Evolutionary conservation across 1,140 invertebrate species (phyloP), one percentile per base, ranked within the genome.

Genomic region (Drosophila sucinea): DNA sequence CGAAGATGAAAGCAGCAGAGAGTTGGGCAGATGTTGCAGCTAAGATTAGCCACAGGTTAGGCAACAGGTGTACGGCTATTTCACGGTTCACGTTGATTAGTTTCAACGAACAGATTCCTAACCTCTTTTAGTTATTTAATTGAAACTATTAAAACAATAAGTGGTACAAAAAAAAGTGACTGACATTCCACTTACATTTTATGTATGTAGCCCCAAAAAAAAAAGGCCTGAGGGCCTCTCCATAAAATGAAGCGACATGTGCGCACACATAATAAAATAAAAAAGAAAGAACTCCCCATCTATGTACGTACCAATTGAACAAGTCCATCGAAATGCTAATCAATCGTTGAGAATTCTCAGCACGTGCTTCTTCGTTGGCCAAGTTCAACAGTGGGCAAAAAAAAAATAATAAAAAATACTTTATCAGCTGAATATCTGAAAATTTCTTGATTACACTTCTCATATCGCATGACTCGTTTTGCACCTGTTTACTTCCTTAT

Each of bases 291-390:
- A 67, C 73, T 61, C 60, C 61, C 67, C 56, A 51, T 27, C 25
- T 27, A 47, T 11, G 47, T 54, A 60, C 10, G 35, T 38, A 11
- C 35, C 35, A 38, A n/a, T 3, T 55, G 62, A 73, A 80, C 69
- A 86, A 79, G 70, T 68, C 78, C 71, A 51, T 61, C 10, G 51
- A 70, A 79, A 89, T 87, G 77, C 73, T 69, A 89, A 87, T 87
- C 62, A 70, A 11, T 77, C 83, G 83, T 87, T 87, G 65, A 77
- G 74, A 80, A 89, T 89, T 75, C 77, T 10, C 77, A 77, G 63
- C 83, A 87, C 84, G 83, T 80, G 83, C 73, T 64, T 44, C 58
- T 70, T 79, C 72, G 55, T 66, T 61, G 80, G 41, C 38, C 60
- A 72, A 66, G 55, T 40, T 47, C 11, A 27, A 87, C 79, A 87